These are phyloP conservation scores for Mystacides longicornis DNA, from an alignment of 2,888 invertebrate species.

Conservation along the genomic window DNA sequence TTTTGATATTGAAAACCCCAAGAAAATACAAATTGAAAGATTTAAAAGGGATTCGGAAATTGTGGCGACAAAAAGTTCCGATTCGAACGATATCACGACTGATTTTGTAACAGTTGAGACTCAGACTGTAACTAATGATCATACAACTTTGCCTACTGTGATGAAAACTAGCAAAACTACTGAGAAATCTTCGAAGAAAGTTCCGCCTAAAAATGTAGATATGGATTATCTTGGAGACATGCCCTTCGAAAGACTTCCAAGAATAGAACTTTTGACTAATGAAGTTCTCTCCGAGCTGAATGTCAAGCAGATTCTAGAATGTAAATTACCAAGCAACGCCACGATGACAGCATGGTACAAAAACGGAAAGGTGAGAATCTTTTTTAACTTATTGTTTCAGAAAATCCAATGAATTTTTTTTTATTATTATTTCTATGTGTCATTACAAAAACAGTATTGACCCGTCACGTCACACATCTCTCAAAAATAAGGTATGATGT, in stretches of 20 bases:
- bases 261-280: constrained; percentile 18
- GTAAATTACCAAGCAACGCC: constrained; percentile 22
- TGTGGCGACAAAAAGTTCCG: background rate
- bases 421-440: no score
- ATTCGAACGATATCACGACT: background rate
- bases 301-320: constrained; percentile 23
- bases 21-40: background rate
- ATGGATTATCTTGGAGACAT: constrained; percentile 20
- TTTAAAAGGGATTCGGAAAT: no score
- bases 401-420: no score
- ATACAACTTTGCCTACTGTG: background rate
- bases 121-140: background rate
- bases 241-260: constrained; percentile 21
- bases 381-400: background rate
- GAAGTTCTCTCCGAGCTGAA: constrained; percentile 24
- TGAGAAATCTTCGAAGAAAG: background rate
- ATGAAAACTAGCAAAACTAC: background rate
- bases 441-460: no score
- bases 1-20: background rate
- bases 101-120: background rate
- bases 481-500: no score
- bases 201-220: constrained; percentile 2
- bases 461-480: no score
- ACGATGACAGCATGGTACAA: constrained; percentile 23
- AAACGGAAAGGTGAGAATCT: constrained; percentile 21